Conservation (phyloP, 2,888 invertebrate genomes). For the Hyposoter dolosus region DNA sequence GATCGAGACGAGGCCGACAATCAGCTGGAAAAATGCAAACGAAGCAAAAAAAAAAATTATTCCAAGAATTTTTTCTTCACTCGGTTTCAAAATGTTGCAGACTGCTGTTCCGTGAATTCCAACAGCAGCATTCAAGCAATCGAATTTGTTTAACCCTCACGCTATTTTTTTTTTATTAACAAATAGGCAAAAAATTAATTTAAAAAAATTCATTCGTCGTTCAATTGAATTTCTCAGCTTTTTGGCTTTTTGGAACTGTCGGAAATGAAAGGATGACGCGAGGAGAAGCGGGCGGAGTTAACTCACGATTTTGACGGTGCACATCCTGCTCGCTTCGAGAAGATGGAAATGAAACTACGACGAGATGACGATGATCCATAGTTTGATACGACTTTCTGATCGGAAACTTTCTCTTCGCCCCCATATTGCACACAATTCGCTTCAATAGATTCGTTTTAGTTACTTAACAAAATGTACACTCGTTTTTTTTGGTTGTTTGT, state of each 20-base stretch:
- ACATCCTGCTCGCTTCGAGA: conserved; percentile 74
- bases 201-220: too few species aligned
- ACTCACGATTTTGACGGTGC: conserved; percentile 74
- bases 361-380: conserved; percentile 56
- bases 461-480: conserved; percentile 60
- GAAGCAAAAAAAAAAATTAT: conserved; percentile 14
- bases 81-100: too few species aligned
- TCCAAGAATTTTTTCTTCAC: neutral
- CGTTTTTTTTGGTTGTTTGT: conserved; percentile 29
- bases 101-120: too few species aligned
- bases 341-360: conserved; percentile 74
- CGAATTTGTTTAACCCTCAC: neutral
- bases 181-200: too few species aligned
- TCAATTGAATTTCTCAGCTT: too few species aligned
- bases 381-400: conserved; percentile 66
- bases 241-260: neutral
- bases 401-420: conserved; percentile 71
- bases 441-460: conserved; percentile 56
- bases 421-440: conserved; percentile 50
- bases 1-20: conserved; percentile 48
- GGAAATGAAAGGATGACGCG: conserved; percentile 20
- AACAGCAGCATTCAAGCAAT: too few species aligned
- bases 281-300: conserved; percentile 25
- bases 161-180: neutral
- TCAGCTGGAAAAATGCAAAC: conserved; percentile 36